These are phyloP conservation scores for Falco cherrug DNA, from an alignment of 2,797 vertebrate species.

Conservation along the genomic window DNA sequence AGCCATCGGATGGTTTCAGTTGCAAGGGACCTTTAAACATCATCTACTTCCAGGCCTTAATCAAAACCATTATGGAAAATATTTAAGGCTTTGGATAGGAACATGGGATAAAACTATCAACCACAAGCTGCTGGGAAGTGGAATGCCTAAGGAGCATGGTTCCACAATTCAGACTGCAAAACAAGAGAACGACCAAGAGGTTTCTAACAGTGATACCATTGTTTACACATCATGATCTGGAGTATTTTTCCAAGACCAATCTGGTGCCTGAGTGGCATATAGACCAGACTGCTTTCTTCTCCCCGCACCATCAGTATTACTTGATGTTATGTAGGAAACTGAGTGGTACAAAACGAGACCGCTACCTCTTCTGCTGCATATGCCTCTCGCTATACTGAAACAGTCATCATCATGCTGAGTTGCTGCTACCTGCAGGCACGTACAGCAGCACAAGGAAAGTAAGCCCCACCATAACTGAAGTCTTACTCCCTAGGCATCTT, in stretches of 20 bases:
- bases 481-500: neutral
- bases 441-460: accelerated
- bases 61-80: constrained; percentile 63
- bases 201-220: neutral
- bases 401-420: neutral
- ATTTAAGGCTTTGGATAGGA: neutral
- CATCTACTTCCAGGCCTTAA: neutral
- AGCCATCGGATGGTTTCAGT: neutral
- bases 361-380: neutral
- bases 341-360: neutral
- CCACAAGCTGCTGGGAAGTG: neutral
- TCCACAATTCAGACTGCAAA: neutral
- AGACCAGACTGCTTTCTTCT: neutral
- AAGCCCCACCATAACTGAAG: neutral
- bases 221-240: no score
- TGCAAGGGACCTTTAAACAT: neutral
- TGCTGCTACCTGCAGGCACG: neutral
- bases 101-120: neutral
- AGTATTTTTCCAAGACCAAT: neutral
- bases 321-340: neutral
- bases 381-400: neutral
- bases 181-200: neutral
- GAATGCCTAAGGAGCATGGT: neutral
- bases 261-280: neutral
- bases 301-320: no score